Evolutionary conservation across 1,140 invertebrate genomes (phyloP).

Genomic region (Heliothis subflexa): DNA sequence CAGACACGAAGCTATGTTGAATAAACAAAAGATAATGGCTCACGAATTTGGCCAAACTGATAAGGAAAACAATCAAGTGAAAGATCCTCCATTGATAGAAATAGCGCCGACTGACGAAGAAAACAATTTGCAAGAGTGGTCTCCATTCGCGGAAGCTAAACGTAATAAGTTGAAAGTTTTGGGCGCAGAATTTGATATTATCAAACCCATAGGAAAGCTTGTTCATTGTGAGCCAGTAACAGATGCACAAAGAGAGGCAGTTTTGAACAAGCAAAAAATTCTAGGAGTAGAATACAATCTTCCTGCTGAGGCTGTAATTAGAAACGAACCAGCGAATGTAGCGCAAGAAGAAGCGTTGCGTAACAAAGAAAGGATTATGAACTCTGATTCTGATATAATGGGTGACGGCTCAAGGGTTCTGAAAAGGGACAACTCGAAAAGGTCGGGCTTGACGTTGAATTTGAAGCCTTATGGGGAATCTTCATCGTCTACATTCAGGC

Average conservation of each 20-base stretch:
- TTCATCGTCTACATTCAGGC: slow-evolving; percentile 34
- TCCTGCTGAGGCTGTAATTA: slow-evolving; percentile 55
- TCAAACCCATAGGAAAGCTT: slow-evolving; percentile 49
- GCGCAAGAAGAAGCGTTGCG: slow-evolving; percentile 72
- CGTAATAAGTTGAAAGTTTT: slow-evolving; percentile 75
- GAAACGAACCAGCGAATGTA: slow-evolving; percentile 66
- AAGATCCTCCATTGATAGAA: slow-evolving; percentile 54
- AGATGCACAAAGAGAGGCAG: slow-evolving; percentile 75
- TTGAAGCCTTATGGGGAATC: slow-evolving; percentile 74
- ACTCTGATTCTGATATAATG: slow-evolving; percentile 63
- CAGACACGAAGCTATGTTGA: slow-evolving; percentile 73
- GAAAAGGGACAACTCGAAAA: slow-evolving; percentile 60
- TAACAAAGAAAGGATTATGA: slow-evolving; percentile 67
- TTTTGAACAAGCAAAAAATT: slow-evolving; percentile 74
- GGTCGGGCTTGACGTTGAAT: slow-evolving; percentile 77
- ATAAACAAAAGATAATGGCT: slow-evolving; percentile 79
- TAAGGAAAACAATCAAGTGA: slow-evolving; percentile 72
- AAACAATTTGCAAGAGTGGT: slow-evolving; percentile 69
- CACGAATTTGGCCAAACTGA: slow-evolving; percentile 78
- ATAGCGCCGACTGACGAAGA: slow-evolving; percentile 67
- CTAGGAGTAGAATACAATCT: slow-evolving; percentile 78
- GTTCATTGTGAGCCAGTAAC: slow-evolving; percentile 62
- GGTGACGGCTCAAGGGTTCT: slow-evolving; percentile 33
- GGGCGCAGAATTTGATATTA: slow-evolving; percentile 64
- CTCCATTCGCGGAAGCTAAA: slow-evolving; percentile 67